Conservation (phyloP, 2,797 vertebrate genomes). For the Trichosurus vulpecula region DNA sequence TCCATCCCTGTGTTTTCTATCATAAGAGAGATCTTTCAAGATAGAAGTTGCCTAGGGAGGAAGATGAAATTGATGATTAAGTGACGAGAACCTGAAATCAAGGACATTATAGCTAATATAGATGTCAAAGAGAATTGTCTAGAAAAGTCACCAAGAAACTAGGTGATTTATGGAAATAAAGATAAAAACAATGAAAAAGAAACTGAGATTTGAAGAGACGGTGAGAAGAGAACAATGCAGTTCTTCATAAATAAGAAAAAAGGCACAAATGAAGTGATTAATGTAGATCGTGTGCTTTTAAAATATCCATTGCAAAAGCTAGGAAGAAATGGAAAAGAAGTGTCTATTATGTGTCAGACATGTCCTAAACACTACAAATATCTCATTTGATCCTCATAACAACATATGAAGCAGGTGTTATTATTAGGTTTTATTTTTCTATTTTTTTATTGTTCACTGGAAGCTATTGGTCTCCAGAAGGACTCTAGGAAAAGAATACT, state of each 20-base stretch:
- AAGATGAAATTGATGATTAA: background rate
- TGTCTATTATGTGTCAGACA: background rate
- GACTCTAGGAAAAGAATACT: background rate
- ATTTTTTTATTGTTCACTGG: background rate
- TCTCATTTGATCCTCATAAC: background rate
- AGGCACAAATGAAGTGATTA: background rate
- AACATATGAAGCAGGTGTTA: background rate
- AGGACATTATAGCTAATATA: background rate
- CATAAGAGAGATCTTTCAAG: background rate
- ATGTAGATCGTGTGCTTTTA: background rate
- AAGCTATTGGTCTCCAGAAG: constrained; percentile 4
- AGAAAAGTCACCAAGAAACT: background rate
- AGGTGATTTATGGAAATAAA: background rate
- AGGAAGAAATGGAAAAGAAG: background rate
- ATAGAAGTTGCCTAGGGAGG: background rate
- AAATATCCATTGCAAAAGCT: background rate
- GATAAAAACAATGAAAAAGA: background rate
- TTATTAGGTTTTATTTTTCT: background rate
- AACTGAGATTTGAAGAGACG: background rate
- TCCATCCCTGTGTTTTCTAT: background rate
- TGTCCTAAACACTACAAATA: background rate
- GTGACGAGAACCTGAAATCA: background rate
- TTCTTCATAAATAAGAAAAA: background rate
- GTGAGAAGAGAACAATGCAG: background rate
- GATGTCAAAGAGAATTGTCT: background rate